phyloP scores from a whole-genome alignment of 2,113 vertebrate species.

The Prolemur simus region DNA sequence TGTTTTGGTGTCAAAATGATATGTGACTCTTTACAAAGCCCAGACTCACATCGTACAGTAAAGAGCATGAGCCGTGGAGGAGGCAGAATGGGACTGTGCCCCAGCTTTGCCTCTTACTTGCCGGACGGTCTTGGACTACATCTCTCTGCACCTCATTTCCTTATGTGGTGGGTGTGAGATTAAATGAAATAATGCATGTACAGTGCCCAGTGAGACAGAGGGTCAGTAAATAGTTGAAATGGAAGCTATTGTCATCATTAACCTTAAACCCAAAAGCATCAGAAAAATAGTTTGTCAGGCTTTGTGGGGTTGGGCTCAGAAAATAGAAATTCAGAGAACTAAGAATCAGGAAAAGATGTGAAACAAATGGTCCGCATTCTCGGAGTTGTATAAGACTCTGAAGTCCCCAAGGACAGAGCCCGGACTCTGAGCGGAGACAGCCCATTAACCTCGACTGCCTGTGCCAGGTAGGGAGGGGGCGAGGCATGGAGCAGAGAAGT shows the following conservation, averaged over 20 bases:
- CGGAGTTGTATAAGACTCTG: background rate
- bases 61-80: background rate
- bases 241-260: background rate
- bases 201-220: background rate
- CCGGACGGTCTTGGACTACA: background rate
- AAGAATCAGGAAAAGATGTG: background rate
- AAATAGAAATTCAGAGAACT: background rate
- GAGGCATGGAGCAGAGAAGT: background rate
- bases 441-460: background rate
- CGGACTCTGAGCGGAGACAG: fast-evolving
- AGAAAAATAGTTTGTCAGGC: background rate
- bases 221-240: background rate
- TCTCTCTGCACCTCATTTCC: background rate
- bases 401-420: background rate
- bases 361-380: background rate
- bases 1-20: slow-evolving; percentile 21
- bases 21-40: background rate
- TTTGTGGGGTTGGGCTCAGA: background rate
- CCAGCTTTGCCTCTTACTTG: background rate
- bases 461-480: background rate
- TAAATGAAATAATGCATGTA: fast-evolving
- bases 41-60: background rate
- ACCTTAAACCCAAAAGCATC: background rate
- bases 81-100: background rate
- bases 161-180: background rate